Evolutionary conservation across 2,113 vertebrate genomes (phyloP).

Genomic region (Thomomys bottae): DNA sequence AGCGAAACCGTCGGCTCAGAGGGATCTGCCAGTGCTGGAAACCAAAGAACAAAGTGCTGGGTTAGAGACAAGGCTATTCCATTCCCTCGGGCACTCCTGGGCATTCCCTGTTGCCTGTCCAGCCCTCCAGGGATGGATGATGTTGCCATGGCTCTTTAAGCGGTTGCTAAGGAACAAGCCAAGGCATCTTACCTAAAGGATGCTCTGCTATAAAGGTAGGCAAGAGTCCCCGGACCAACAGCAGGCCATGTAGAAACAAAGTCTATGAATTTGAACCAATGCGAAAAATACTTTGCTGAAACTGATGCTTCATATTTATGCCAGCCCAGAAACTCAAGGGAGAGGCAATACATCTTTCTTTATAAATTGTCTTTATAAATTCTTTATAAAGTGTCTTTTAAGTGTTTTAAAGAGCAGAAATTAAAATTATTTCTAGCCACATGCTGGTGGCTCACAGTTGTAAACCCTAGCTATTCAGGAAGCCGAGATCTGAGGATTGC

Average conservation of each 20-base stretch:
- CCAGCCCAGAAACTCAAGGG: background rate
- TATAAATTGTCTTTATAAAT: too few species aligned
- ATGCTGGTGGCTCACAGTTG: too few species aligned
- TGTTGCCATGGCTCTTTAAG: constrained; percentile 37
- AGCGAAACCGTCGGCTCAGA: constrained; percentile 95
- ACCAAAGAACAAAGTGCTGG: constrained; percentile 54
- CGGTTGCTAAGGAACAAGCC: constrained; percentile 39
- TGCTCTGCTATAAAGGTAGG: background rate
- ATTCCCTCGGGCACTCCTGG: background rate
- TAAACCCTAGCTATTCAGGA: too few species aligned
- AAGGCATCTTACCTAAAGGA: background rate
- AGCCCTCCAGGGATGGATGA: background rate
- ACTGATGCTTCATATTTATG: background rate
- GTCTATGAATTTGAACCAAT: background rate
- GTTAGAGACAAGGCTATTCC: constrained; percentile 12
- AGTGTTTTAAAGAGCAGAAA: background rate
- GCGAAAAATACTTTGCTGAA: background rate
- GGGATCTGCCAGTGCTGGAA: constrained; percentile 98
- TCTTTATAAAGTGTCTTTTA: background rate
- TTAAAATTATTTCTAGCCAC: constrained; percentile 11
- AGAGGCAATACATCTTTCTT: background rate
- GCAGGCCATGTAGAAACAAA: background rate
- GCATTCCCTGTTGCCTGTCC: background rate
- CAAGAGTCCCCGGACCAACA: background rate
- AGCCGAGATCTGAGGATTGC: too few species aligned